Evolutionary conservation across 2,888 invertebrate species (phyloP), one percentile per base, ranked within the genome.

Genomic region (Ectemnius lituratus): DNA sequence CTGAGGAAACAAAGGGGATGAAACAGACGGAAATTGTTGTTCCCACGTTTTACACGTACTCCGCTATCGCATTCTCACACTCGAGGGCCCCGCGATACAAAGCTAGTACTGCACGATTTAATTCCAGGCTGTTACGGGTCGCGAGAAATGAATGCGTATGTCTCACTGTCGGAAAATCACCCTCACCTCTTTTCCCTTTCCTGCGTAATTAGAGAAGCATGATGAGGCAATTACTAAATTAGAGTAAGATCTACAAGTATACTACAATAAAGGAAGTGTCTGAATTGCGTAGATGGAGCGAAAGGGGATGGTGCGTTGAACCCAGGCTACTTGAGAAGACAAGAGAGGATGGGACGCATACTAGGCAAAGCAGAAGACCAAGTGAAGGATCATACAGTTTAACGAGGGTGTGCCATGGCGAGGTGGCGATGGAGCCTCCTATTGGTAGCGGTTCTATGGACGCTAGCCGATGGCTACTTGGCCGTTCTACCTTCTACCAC

Each of bases 401-500:
- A 72, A 67, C 71, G 71, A 77, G 73, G 67, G 62, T 61, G 81
- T 78, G 87, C 80, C 78, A 89, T 89, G 88, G 86, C 86, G 74
- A 85, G 82, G 73, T 79, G 84, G 84, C 82, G 80, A 87, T 87
- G 87, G 89, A 76, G 84, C 45, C 66, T 85, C 61, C 74, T 85
- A 74, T 71, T 83, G 64, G 70, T 87, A 63, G 76, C 84, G 75
- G 69, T 74, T 18, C 46, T 83, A 28, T 83, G 79, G 70, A 70
- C 78, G 66, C 76, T 86, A 56, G 72, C 81, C 62, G 85, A 85
- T 27, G 84, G 86, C 58, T 91, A 91, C 73, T 82, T 91, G 67
- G 88, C 90, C 23, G 88, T 91, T 16, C 80, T 91, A 14, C 86
- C 91, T 20, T 89, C 91, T 63, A 84, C 87, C 70, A 81, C 90